These are phyloP conservation scores for Neoarius graeffei DNA, from an alignment of 2,113 vertebrate genomes.

Conservation along the genomic window DNA sequence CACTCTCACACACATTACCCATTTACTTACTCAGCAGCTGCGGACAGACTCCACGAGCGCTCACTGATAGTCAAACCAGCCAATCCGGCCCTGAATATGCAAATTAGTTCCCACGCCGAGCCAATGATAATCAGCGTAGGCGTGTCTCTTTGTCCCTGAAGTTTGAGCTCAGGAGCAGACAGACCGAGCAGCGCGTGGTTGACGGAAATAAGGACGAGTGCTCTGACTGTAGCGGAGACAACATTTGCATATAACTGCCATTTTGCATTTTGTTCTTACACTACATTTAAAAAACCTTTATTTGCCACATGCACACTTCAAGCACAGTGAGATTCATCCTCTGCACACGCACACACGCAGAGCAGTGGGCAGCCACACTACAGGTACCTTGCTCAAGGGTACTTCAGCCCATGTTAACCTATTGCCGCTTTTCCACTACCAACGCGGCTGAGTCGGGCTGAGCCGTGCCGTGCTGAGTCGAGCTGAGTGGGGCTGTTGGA, in stretches of 20 bases:
- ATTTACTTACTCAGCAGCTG: slow-evolving; percentile 53
- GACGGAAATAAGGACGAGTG: background rate
- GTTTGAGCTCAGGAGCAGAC: slow-evolving; percentile 38
- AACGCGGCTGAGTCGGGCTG: too few relatives aligned
- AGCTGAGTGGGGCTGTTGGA: too few relatives aligned
- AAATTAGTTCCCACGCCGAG: background rate
- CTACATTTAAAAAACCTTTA: background rate
- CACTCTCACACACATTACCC: slow-evolving; percentile 40
- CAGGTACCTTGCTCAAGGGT: too few relatives aligned
- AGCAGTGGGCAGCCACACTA: background rate
- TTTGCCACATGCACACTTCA: background rate
- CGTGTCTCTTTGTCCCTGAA: slow-evolving; percentile 47
- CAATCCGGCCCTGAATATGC: slow-evolving; percentile 49
- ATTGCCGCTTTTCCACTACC: too few relatives aligned
- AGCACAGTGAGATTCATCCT: too few relatives aligned
- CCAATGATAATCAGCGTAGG: slow-evolving; percentile 39
- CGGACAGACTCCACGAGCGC: slow-evolving; percentile 36
- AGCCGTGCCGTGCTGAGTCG: too few relatives aligned
- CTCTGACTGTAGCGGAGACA: too few relatives aligned
- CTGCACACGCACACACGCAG: background rate
- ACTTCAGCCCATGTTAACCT: too few relatives aligned
- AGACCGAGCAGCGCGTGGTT: background rate
- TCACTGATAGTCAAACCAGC: slow-evolving; percentile 35
- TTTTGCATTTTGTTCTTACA: too few relatives aligned
- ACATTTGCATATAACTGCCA: too few relatives aligned